These are phyloP conservation scores for Aselliscus stoliczkanus DNA, from an alignment of 2,797 vertebrate species.

Conservation along the genomic window DNA sequence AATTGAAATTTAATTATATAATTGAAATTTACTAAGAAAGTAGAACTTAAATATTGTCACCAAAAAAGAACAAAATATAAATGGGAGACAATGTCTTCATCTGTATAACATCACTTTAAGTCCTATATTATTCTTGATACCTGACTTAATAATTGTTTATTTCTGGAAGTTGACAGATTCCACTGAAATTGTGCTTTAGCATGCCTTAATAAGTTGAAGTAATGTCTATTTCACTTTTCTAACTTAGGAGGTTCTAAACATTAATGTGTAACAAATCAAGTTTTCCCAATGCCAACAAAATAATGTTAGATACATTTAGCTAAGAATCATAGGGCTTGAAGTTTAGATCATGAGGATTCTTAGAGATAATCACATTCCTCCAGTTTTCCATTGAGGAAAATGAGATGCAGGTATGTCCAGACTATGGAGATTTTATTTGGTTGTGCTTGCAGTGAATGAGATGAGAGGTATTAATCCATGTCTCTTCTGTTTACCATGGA, in stretches of 20 bases:
- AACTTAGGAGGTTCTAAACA: background rate
- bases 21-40: background rate
- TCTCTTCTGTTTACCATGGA: background rate
- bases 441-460: background rate
- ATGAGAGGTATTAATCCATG: background rate
- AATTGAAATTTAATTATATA: background rate
- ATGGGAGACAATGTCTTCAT: background rate
- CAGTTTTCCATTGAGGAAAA: background rate
- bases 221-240: background rate
- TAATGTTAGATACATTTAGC: background rate
- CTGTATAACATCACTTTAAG: background rate
- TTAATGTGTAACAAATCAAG: background rate
- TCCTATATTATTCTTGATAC: background rate
- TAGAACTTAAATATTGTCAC: background rate
- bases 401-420: background rate
- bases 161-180: background rate
- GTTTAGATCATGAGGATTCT: too few species aligned
- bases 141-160: background rate
- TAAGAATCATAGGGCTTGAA: background rate
- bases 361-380: background rate
- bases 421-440: background rate
- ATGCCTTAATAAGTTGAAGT: background rate
- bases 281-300: background rate
- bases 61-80: background rate
- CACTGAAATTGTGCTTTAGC: background rate